Evolutionary conservation across 2,113 vertebrate genomes (phyloP), one percentile per base, ranked within the genome.

Genomic region (Triplophysa dalaica): DNA sequence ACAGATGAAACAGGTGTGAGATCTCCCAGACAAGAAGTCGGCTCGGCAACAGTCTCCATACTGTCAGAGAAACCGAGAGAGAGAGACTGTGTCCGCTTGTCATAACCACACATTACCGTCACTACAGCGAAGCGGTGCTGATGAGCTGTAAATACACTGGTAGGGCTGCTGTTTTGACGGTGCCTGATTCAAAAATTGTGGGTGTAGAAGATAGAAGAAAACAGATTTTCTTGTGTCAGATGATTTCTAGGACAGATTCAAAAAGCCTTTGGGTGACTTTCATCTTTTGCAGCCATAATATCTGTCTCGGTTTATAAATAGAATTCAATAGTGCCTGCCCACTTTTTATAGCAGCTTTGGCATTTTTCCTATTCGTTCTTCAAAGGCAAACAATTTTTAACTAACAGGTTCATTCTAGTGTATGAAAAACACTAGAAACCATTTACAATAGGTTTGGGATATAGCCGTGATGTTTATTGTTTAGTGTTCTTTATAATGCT

Each of bases 21-120:
- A 48, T 16, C 63, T 84, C 76, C 7, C n/a, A 73, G 67, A 77
- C 38, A 24, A 84, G 83, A 75, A 81, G 63, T 78, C 67, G 72
- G 66, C 48, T 50, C 69, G 13, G 43, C 41, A 70, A 26, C 54
- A 67, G 63, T 74, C 61, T 19, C n/a, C 8, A 9, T 75, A 33
- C 70, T 75, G 70, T 67, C 79, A 67, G 61, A 69, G 77, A 84
- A 80, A 58, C 24, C 50, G 65, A 14, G 52, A 21, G 62, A 17
- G 26, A 50, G 69, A 70, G 24, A 19, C 48, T 21, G 38, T 11
- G 38, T 22, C 73, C 41, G 12, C 61, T 73, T 77, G 67, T 82
- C 77, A 77, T 33, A 80, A 41, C 62, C 13, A 1, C 17, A 12
- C 41, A 79, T 56, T 45, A 58, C 69, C 63, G 65, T 60, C 73